Base-by-base conservation (phyloP, 2,797 vertebrate species). In the Leptatherina wallacei region DNA sequence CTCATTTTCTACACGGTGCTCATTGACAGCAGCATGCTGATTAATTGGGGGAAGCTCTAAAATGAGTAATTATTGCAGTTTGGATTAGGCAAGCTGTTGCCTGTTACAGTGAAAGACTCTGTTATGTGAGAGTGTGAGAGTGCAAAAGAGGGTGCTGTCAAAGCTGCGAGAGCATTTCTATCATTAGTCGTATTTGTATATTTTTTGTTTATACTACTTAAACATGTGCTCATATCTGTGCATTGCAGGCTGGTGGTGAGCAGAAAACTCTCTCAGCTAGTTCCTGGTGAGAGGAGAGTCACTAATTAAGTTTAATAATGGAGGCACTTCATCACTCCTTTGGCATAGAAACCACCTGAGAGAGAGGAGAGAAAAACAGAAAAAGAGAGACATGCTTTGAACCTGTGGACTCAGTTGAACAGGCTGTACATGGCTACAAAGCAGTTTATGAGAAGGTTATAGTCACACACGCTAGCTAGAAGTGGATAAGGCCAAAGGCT, bases 11-110 rank as follows among this genome's bases (percentile, higher is more conserved):
- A 70, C 78, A 71, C 73, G 73, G 56, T 65, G 77, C 88, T 84
- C 88, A 84, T 75, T 87, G 89, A 91, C 87, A 85, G 84, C 81
- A 83, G 74, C 66, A 33, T 12, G 56, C 81, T 72, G 78, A 80
- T 87, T 92, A 91, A 93, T 89, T 89, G 83, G 87, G 85, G 69
- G 70, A 81, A 82, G 83, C 83, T 83, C 77, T 86, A 84, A 85
- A 88, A 89, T 86, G 75, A 88, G 82, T 91, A 88, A 93, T 93
- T 85, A 90, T 85, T 90, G 84, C 85, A 85, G 86, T 88, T 87
- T 85, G 73, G 63, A 66, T 47, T 36, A 74, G 69, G 72, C 90
- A 86, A 87, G 77, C 88, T 93, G 89, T 85, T 85, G 47, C 70
- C 76, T 83, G 68, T 76, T 81, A 76, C 30, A 40, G 30, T 70